A percentile compares a stretch with the other conserved stretches of the same genome.
These are phyloP conservation scores for Sesia bembeciformis DNA, from an alignment of 2,888 invertebrate species.

Conservation along the genomic window DNA sequence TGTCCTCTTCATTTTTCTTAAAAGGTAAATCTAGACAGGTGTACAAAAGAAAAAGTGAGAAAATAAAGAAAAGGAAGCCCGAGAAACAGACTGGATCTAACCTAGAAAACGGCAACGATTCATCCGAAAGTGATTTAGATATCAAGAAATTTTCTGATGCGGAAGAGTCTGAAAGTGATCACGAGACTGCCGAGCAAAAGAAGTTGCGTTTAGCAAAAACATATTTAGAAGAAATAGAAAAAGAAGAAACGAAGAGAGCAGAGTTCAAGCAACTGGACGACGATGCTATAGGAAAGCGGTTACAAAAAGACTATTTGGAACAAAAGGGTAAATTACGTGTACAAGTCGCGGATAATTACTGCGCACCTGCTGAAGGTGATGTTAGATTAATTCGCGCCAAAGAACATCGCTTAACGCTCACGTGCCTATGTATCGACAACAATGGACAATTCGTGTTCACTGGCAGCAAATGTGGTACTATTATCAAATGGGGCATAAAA, in stretches of 20 bases:
- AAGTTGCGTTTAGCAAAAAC: conserved; percentile 91
- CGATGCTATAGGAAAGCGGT: conserved; percentile 80
- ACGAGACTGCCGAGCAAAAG: conserved; percentile 93
- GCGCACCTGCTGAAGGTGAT: conserved; percentile 35
- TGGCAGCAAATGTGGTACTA: conserved; percentile 90
- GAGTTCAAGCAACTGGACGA: conserved; percentile 78
- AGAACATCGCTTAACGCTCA: conserved; percentile 85
- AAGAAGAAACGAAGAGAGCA: conserved; percentile 81
- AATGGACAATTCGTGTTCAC: conserved; percentile 84
- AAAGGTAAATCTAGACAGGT: conserved; percentile 73
- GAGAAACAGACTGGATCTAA: conserved; percentile 49
- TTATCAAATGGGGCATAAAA: conserved; percentile 88
- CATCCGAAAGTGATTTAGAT: conserved; percentile 79
- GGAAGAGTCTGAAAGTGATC: conserved; percentile 75
- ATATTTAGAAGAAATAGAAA: conserved; percentile 90
- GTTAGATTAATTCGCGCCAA: conserved; percentile 78
- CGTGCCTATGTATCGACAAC: conserved; percentile 84
- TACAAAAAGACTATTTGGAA: conserved; percentile 90
- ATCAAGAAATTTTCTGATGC: conserved; percentile 68
- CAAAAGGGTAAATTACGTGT: conserved; percentile 86
- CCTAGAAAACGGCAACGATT: conserved; percentile 74
- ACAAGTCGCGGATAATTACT: conserved; percentile 79
- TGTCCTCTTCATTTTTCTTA: conserved; percentile 76
- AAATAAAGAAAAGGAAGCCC: conserved; percentile 44
- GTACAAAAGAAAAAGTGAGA: conserved; percentile 70